Conservation (phyloP, 2,113 vertebrate genomes). For the Engraulis encrasicolus region DNA sequence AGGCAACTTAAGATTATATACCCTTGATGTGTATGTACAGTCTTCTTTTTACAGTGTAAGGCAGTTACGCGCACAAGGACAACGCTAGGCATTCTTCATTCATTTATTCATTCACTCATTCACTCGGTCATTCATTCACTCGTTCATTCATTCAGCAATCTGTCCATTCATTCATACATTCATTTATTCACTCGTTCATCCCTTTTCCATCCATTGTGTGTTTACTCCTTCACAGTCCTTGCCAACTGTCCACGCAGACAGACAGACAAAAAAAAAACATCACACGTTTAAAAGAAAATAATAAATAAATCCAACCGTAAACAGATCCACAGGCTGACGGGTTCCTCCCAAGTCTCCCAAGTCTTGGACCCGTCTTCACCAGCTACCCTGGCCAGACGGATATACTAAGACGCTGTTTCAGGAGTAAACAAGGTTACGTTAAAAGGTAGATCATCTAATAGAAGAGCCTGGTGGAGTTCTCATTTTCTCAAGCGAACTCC, state of each 20-base stretch:
- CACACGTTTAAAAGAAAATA: neutral
- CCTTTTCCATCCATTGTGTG: neutral
- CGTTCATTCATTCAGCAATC: neutral
- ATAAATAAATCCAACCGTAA: neutral
- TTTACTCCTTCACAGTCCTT: neutral
- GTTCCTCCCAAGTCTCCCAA: neutral
- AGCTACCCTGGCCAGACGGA: neutral
- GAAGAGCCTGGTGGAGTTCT: no score
- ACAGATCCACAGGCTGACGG: neutral
- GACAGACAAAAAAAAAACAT: neutral
- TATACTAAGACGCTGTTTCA: no score
- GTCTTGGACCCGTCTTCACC: neutral
- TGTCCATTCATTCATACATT: no score
- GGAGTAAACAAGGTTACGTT: no score
- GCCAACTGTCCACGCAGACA: neutral
- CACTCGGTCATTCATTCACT: no score
- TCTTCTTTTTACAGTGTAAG: neutral
- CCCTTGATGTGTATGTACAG: conserved; percentile 13
- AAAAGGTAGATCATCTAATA: no score
- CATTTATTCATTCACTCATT: neutral
- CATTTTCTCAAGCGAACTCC: no score
- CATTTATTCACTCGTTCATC: neutral
- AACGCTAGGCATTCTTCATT: no score
- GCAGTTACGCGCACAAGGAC: neutral
- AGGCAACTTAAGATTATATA: conserved; percentile 56